Evolutionary conservation across 2,113 vertebrate species (phyloP).

Genomic region (Serilophus lunatus): DNA sequence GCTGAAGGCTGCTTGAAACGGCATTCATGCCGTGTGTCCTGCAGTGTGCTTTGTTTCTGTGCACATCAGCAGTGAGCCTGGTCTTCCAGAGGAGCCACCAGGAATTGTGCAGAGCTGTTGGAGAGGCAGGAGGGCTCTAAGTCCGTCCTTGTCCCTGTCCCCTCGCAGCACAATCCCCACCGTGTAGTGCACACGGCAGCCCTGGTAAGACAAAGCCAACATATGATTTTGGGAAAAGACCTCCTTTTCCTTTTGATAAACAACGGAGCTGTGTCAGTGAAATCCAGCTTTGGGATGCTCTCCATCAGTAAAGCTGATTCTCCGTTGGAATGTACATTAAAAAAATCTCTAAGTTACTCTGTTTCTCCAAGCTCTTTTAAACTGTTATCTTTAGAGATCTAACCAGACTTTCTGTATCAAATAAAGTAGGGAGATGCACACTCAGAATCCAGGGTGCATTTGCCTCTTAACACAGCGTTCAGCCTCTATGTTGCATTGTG

Average conservation of each 20-base stretch:
- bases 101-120: neutral
- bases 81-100: neutral
- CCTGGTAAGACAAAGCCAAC: neutral
- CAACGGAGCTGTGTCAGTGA: neutral
- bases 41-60: fast-evolving
- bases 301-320: neutral
- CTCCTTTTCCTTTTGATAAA: neutral
- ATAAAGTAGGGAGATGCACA: neutral
- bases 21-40: neutral
- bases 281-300: neutral
- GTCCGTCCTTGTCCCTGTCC: neutral
- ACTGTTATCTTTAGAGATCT: neutral
- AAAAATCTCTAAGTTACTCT: neutral
- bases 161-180: neutral
- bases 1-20: neutral
- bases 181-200: neutral
- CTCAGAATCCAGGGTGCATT: neutral
- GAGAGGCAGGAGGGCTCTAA: neutral
- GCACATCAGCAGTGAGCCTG: neutral
- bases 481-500: neutral
- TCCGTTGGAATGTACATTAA: neutral
- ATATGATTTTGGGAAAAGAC: neutral
- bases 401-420: neutral
- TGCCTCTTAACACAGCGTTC: neutral
- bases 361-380: neutral